A percentile compares a stretch with the other conserved stretches of the same genome.
These are phyloP conservation scores for Andricus quercusramuli DNA, from an alignment of 2,888 invertebrate species.

Conservation along the genomic window DNA sequence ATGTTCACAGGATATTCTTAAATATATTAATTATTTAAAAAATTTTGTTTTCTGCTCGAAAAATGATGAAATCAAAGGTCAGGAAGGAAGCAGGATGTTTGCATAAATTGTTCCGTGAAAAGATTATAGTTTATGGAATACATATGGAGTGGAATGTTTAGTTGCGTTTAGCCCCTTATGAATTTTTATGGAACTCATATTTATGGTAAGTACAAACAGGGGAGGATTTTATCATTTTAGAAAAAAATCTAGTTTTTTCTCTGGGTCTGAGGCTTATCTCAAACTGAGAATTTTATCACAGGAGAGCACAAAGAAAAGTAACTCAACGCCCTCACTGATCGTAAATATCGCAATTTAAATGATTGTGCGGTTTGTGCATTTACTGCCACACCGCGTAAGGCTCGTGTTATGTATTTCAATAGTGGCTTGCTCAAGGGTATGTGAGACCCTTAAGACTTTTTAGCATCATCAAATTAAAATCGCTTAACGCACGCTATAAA, in stretches of 20 bases:
- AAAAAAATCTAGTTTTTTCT: not conserved
- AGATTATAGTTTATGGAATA: slow-evolving; percentile 13
- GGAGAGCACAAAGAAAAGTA: slow-evolving; percentile 29
- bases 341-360: slow-evolving; percentile 66
- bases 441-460: not conserved
- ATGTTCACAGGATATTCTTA: too few species aligned
- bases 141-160: not conserved
- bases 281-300: slow-evolving; percentile 48
- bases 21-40: not conserved
- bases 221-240: not conserved
- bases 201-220: not conserved
- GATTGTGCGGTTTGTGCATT: slow-evolving; percentile 53
- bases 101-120: slow-evolving; percentile 21
- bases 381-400: not conserved
- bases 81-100: slow-evolving; percentile 6
- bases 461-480: slow-evolving; percentile 63
- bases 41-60: not conserved
- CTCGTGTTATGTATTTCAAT: not conserved
- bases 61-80: not conserved
- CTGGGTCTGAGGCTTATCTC: not conserved
- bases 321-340: slow-evolving; percentile 55
- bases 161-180: slow-evolving; percentile 16
- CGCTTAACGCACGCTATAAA: slow-evolving; percentile 61
- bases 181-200: slow-evolving; percentile 25
- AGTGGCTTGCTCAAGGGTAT: not conserved